Evolutionary conservation across 2,888 invertebrate genomes (phyloP).

Genomic region (Hyppa rectilinea): DNA sequence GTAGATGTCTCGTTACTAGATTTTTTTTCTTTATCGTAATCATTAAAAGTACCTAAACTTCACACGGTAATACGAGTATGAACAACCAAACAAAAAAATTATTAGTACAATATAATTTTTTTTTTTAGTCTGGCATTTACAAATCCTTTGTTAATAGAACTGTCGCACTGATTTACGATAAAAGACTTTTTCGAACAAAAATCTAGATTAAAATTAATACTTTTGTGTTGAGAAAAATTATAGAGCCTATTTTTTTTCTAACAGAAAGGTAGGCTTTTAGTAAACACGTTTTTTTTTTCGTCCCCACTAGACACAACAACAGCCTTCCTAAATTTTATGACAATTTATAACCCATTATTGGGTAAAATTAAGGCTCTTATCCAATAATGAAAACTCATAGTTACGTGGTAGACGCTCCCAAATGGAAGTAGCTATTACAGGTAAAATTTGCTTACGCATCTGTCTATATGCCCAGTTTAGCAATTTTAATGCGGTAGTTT

Average conservation of each 20-base stretch:
- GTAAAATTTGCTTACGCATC: no score
- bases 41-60: no score
- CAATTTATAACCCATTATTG: no score
- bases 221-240: background rate
- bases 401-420: no score
- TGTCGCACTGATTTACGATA: constrained; percentile 39
- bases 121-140: background rate
- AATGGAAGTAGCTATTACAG: no score
- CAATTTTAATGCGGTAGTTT: no score
- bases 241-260: background rate
- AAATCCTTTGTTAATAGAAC: constrained; percentile 22
- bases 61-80: no score
- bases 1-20: background rate
- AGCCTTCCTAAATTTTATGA: background rate
- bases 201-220: constrained; percentile 7
- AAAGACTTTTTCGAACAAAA: constrained; percentile 13
- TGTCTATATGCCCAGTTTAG: no score
- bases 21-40: background rate
- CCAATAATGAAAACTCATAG: no score
- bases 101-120: background rate
- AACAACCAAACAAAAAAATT: background rate
- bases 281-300: constrained; percentile 9
- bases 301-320: background rate
- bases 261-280: background rate
- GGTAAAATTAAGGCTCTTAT: no score